phyloP scores from a whole-genome alignment of 2,797 vertebrate genomes.

The Lophotriccus pileatus region DNA sequence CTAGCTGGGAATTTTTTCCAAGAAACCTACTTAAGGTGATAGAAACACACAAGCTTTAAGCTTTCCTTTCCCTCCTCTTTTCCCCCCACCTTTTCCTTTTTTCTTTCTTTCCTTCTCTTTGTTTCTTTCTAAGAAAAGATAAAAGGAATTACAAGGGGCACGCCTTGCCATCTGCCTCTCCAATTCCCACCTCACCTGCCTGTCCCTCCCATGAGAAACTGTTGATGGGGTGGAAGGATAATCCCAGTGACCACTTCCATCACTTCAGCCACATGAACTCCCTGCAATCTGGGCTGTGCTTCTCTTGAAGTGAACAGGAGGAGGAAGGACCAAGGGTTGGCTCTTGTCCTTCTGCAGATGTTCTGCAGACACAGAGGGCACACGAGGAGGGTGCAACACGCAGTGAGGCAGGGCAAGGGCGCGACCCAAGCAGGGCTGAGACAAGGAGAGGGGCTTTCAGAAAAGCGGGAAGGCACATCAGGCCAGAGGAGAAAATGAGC shows the following conservation, averaged over 20 bases:
- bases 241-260: background rate
- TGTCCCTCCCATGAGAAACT: accelerated
- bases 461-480: conserved; percentile 2
- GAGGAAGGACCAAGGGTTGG: background rate
- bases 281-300: background rate
- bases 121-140: background rate
- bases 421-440: background rate
- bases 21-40: accelerated
- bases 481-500: conserved; percentile 56
- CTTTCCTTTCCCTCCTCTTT: background rate
- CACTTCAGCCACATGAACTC: background rate
- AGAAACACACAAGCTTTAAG: background rate
- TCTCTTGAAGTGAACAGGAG: background rate
- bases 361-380: background rate
- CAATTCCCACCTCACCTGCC: background rate
- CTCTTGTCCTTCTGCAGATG: background rate
- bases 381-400: accelerated
- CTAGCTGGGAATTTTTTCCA: background rate
- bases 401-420: background rate
- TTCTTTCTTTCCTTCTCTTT: background rate
- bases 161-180: background rate
- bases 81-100: background rate
- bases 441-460: background rate
- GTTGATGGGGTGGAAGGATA: background rate
- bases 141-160: background rate